Evolutionary conservation across 2,888 invertebrate genomes (phyloP).

Genomic region (Tholera decimalis): DNA sequence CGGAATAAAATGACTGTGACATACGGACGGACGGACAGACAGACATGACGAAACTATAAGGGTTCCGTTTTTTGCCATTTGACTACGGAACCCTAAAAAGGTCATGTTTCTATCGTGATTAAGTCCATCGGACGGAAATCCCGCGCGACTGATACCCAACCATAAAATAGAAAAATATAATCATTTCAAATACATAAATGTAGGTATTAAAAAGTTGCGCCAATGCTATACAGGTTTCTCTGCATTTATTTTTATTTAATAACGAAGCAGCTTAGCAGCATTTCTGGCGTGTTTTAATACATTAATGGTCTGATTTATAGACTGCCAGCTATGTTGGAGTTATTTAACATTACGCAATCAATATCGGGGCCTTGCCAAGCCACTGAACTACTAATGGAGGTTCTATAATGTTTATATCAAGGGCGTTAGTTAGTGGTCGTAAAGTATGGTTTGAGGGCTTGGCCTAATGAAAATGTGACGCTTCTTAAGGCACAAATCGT

Average conservation of each 20-base stretch:
- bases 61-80: no score
- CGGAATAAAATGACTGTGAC: no score
- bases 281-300: slow-evolving; percentile 1
- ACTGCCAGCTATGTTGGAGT: neutral
- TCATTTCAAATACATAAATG: no score
- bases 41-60: no score
- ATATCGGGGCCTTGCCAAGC: slow-evolving; percentile 11
- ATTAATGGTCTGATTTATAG: slow-evolving; percentile 1
- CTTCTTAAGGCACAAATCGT: no score
- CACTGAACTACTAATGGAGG: slow-evolving; percentile 17
- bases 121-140: no score
- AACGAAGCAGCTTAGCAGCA: neutral
- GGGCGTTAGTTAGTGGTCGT: slow-evolving; percentile 17
- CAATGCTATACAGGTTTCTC: neutral
- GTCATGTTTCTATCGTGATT: no score
- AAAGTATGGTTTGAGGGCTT: slow-evolving; percentile 2
- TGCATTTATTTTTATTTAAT: neutral
- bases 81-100: no score
- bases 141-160: no score
- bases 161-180: no score
- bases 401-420: slow-evolving; percentile 17
- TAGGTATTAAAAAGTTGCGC: neutral
- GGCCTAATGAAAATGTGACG: neutral
- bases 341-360: slow-evolving; percentile 27
- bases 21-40: no score